Base-by-base conservation (phyloP, 2,113 vertebrate genomes). In the Siniperca chuatsi region DNA sequence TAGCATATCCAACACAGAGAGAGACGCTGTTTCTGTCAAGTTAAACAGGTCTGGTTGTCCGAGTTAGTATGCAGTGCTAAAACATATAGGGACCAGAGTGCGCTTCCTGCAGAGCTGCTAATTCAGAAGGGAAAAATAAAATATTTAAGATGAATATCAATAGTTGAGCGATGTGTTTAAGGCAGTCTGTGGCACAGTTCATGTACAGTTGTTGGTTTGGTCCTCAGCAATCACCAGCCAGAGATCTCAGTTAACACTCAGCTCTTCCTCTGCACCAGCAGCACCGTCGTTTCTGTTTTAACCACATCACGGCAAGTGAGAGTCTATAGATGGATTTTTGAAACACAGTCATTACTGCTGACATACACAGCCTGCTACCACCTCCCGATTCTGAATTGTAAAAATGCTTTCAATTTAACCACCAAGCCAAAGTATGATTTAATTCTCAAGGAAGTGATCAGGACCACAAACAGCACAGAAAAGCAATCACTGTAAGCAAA, bases 21-120 rank as follows among this genome's bases (percentile, higher is more conserved):
- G 46, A 83, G 57, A 67, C 35, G 20, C 40, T 0, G 58, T 62
- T 78, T 65, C 57, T 72, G 58, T 83, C 83, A 65, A 73, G 75
- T 55, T 46, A 75, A 83, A 83, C 67, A 48, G 77, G 75, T 77
- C 75, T 73, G 37, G 67, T n/a, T 68, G 83, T 68, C 57, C n/a
- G 57, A 52, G 64, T 81, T 42, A 60, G 66, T 40, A 78, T 50
- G 55, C 61, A 71, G 68, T 18, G 42, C 44, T 67, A 54, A 66
- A 74, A 67, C 55, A 64, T 62, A 62, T 70, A 54, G 18, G n/a
- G 15, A 62, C 0, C 54, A 66, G 4, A 62, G 65, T 12, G 40
- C 76, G n/a, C 75, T 79, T 76, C 46, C 80, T 81, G n/a, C 54
- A 72, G 83, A 75, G 69, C 65, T 64, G 77, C 54, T 68, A 77